phyloP scores from a whole-genome alignment of 1,140 invertebrate species.

The Pissodes strobi region DNA sequence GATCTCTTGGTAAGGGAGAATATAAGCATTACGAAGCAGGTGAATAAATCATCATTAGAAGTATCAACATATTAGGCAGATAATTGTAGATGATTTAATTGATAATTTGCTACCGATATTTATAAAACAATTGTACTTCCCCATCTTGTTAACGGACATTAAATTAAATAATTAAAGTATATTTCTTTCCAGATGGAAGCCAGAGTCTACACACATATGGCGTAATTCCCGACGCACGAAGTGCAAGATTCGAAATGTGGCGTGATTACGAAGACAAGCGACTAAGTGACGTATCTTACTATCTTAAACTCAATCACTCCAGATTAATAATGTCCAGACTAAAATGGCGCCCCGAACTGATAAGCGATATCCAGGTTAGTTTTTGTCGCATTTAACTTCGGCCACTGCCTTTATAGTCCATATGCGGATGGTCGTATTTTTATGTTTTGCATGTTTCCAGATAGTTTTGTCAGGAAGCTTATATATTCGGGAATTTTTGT shows the following conservation, averaged over 20 bases:
- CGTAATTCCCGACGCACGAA: conserved; percentile 73
- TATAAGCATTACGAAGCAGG: too few relatives aligned
- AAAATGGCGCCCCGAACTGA: conserved; percentile 77
- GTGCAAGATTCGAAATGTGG: conserved; percentile 75
- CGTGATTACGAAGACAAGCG: conserved; percentile 77
- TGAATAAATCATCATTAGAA: too few relatives aligned
- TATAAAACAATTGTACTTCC: too few relatives aligned
- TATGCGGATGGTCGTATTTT: neutral
- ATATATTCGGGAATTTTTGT: too few relatives aligned
- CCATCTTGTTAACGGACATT: too few relatives aligned
- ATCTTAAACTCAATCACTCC: conserved; percentile 81
- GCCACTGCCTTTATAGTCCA: neutral
- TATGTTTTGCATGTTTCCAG: neutral
- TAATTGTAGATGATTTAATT: too few relatives aligned
- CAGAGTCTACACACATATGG: conserved; percentile 74
- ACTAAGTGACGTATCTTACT: conserved; percentile 76
- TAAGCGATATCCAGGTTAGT: conserved; percentile 60
- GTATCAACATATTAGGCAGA: too few relatives aligned
- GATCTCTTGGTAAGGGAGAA: too few relatives aligned
- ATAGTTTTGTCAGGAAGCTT: too few relatives aligned
- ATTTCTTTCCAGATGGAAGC: conserved; percentile 62
- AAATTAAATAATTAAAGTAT: neutral
- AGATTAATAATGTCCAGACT: conserved; percentile 77
- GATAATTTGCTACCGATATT: too few relatives aligned
- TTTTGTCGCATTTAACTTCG: conserved; percentile 17